Evolutionary conservation across 2,888 invertebrate species (phyloP).

Genomic region (Sycophila texana): DNA sequence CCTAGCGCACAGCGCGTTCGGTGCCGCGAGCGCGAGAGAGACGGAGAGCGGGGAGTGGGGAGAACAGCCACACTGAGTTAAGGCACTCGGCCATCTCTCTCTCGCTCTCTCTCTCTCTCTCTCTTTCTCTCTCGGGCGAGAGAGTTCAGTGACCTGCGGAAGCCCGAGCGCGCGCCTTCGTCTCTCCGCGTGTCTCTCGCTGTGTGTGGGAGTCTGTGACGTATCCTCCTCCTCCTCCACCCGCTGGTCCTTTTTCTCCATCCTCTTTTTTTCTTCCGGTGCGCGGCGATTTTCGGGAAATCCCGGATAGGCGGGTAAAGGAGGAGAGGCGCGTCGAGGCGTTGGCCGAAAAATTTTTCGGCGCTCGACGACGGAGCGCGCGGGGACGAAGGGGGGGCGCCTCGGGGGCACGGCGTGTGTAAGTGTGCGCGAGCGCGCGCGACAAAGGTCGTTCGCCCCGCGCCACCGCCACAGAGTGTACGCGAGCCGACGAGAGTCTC

Average conservation of each 20-base stretch:
- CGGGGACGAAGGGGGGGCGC: not conserved
- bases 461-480: conserved; percentile 10
- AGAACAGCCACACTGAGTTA: not conserved
- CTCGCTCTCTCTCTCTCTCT: too few species aligned
- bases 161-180: conserved; percentile 43
- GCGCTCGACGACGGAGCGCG: too few species aligned
- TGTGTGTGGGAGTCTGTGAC: conserved; percentile 2
- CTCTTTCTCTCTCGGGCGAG: not conserved
- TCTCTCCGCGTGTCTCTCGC: conserved; percentile 5
- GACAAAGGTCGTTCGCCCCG: conserved; percentile 52
- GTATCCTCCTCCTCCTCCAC: not conserved
- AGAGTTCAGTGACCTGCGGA: conserved; percentile 55
- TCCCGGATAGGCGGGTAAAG: not conserved
- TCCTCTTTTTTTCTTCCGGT: not conserved
- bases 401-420: not conserved
- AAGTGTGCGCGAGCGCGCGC: conserved; percentile 17
- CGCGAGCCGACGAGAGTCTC: conserved; percentile 21
- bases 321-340: not conserved
- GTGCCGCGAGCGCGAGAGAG: conserved; percentile 1
- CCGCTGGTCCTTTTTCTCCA: not conserved
- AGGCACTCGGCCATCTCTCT: too few species aligned
- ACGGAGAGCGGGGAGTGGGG: conserved; percentile 24
- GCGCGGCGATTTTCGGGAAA: conserved; percentile 16
- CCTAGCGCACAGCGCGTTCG: conserved; percentile 16
- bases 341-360: too few species aligned